phyloP scores from a whole-genome alignment of 2,888 invertebrate species.

The Parnassius glacialis region DNA sequence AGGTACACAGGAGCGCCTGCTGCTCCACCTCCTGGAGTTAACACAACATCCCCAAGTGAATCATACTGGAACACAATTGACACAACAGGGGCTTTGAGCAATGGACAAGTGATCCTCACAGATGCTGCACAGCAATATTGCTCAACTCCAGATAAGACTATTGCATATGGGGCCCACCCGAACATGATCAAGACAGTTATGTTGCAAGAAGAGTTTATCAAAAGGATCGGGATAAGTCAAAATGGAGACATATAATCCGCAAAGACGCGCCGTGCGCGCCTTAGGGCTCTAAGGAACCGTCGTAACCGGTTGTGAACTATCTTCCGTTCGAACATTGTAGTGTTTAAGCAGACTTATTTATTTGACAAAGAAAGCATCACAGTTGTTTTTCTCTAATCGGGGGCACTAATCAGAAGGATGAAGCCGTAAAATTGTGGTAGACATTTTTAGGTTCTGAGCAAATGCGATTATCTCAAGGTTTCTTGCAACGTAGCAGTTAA shows the following conservation, averaged over 20 bases:
- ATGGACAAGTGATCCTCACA: constrained; percentile 69
- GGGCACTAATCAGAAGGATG: constrained; percentile 37
- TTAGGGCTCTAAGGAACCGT: constrained; percentile 75
- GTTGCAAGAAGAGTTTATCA: constrained; percentile 78
- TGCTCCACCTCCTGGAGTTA: constrained; percentile 95
- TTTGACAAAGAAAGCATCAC: constrained; percentile 67
- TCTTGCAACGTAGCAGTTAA: constrained; percentile 28
- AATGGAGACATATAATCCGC: constrained; percentile 79
- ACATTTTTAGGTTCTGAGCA: not conserved
- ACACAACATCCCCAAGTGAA: constrained; percentile 95
- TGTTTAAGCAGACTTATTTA: constrained; percentile 78
- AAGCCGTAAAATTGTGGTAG: not conserved
- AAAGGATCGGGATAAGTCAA: constrained; percentile 77
- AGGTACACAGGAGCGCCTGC: constrained; percentile 96
- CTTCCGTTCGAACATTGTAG: constrained; percentile 72
- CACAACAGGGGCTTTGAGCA: constrained; percentile 81
- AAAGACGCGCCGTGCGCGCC: constrained; percentile 75
- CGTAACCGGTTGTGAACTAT: constrained; percentile 77
- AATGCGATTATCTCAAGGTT: constrained; percentile 30
- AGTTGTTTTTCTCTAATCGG: constrained; percentile 42
- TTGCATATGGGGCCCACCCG: constrained; percentile 65
- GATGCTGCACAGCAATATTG: constrained; percentile 70
- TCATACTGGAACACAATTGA: constrained; percentile 94
- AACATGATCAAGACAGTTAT: constrained; percentile 78
- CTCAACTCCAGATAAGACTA: constrained; percentile 62